Base-by-base conservation (phyloP, 2,113 vertebrate genomes). In the Microtus ochrogaster region DNA sequence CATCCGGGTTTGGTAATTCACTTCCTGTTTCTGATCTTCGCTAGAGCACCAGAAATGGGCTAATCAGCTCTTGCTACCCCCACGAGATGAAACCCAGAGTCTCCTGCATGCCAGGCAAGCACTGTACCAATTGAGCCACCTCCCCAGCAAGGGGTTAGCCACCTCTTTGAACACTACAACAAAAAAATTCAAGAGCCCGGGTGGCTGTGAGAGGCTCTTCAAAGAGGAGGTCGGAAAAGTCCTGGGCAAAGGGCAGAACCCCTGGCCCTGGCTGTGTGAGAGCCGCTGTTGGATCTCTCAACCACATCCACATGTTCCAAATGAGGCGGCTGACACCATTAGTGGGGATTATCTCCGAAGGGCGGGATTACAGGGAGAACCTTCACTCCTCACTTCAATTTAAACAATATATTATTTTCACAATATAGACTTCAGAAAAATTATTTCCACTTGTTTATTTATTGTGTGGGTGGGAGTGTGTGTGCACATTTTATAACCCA, bases 271-370 rank as follows among this genome's bases (percentile, higher is more conserved):
- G 49, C 44, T 93, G 33, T 16, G 22, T 65, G 3, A 55, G 52
- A 77, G 61, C 28, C 6, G 0, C 22, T 77, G 39, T 58, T 28
- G 17, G 19, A 85, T 33, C 47, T 87, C 55, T 16, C 78, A 94
- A 91, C 13, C 22, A 14, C 1, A 24, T 30, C 58, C 70, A n/a
- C 39, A 49, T 77, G 72, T 73, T 76, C 70, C 89, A 66, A 90
- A 89, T 47, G 36, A 96, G 44, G 33, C 17, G 58, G 41, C 17
- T 92, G 91, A 68, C 22, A 28, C 70, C 22, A 47, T n/a, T 72
- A 66, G 63, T 39, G 36, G 63, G 49, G 26, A 58, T 96, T 74
- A 87, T 81, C 65, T 88, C 68, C 22, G 55, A 94, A 97, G 52
- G 22, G 39, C 55, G 30, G 92, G 41, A 78, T 77, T 47, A 74